These are phyloP conservation scores for Plecturocebus donacophilus DNA, from an alignment of 2,113 vertebrate species.

Conservation along the genomic window DNA sequence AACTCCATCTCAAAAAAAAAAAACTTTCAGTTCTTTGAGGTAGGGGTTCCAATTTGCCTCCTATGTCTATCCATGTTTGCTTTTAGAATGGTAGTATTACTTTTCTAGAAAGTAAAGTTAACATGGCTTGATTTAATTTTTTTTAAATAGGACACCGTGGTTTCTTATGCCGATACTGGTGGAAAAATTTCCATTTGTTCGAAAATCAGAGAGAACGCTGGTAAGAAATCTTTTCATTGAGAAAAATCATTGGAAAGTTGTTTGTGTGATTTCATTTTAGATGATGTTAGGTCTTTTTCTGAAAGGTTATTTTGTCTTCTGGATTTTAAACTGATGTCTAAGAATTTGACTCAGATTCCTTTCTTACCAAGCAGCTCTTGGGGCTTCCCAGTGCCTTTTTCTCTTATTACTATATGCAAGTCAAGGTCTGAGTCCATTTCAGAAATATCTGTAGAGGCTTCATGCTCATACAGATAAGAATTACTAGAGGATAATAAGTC, in stretches of 20 bases:
- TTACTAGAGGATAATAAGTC: not conserved
- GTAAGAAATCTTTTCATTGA: conserved; percentile 85
- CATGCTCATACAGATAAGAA: not conserved
- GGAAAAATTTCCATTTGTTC: conserved; percentile 94
- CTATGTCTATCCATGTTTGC: not conserved
- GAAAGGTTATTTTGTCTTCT: not conserved
- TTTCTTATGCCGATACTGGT: conserved; percentile 95
- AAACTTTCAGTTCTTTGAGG: not conserved
- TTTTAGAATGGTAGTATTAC: not conserved
- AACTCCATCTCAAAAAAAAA: no score
- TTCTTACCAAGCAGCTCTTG: not conserved
- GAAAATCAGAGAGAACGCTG: conserved; percentile 95
- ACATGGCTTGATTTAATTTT: not conserved
- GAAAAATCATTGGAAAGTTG: not conserved
- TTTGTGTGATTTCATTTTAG: conserved; percentile 19
- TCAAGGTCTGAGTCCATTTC: not conserved
- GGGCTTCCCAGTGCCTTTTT: not conserved
- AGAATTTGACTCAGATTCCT: not conserved
- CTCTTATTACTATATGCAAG: not conserved
- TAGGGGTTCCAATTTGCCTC: not conserved
- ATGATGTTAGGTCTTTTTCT: not conserved
- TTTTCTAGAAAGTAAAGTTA: not conserved
- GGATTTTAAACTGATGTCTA: not conserved
- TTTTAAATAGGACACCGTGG: conserved; percentile 88
- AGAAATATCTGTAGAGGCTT: conserved; percentile 20